phyloP scores from a whole-genome alignment of 2,888 invertebrate genomes.

The Camponotus fellah region DNA sequence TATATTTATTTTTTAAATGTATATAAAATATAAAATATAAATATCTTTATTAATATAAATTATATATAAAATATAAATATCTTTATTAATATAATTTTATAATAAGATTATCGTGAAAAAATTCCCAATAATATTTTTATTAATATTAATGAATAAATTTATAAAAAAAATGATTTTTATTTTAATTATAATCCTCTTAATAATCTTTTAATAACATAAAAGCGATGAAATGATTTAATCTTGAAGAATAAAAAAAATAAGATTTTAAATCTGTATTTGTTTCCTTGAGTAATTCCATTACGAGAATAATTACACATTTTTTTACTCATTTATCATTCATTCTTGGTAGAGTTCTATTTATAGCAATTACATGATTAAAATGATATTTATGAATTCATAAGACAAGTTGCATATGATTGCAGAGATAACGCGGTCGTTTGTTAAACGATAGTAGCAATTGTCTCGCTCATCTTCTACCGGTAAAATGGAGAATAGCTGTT shows the following conservation, averaged over 20 bases:
- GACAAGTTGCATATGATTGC: neutral
- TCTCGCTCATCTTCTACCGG: conserved; percentile 57
- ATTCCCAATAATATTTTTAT: neutral
- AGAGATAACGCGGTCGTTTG: conserved; percentile 23
- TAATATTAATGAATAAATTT: conserved; percentile 6
- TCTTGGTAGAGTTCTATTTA: no score
- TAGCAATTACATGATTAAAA: no score
- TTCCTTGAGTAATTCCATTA: neutral
- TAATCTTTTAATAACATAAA: neutral
- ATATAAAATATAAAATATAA: neutral
- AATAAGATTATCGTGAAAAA: neutral
- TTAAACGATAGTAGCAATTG: conserved; percentile 13
- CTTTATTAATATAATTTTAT: neutral
- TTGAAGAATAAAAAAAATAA: neutral
- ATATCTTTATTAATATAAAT: neutral
- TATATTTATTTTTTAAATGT: neutral
- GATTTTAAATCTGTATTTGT: neutral
- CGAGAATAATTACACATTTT: neutral
- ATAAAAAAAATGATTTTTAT: neutral
- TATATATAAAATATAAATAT: neutral
- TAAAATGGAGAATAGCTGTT: conserved; percentile 51
- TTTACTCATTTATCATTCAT: conserved; percentile 11
- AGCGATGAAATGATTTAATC: neutral
- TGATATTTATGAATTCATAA: no score
- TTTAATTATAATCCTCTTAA: neutral